phyloP scores from a whole-genome alignment of 2,888 invertebrate genomes.

The Drosophila testacea region DNA sequence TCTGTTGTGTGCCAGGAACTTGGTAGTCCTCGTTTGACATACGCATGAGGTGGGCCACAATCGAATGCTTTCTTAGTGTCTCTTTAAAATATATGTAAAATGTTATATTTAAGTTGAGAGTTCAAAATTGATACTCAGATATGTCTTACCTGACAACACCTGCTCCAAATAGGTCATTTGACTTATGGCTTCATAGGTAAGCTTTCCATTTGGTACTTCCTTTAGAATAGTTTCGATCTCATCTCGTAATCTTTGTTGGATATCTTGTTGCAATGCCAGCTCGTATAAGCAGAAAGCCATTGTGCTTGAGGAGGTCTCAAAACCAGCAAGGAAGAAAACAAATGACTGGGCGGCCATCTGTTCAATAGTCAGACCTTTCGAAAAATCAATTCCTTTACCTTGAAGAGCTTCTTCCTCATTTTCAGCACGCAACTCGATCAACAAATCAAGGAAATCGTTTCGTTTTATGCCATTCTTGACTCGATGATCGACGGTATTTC shows the following conservation, averaged over 20 bases:
- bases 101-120: not conserved
- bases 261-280: conserved; percentile 76
- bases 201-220: conserved; percentile 53
- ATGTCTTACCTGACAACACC: conserved; percentile 75
- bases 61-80: conserved; percentile 87
- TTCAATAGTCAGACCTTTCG: conserved; percentile 80
- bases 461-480: conserved; percentile 81
- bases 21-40: conserved; percentile 86
- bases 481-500: conserved; percentile 83
- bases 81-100: conserved; percentile 81
- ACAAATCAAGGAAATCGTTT: conserved; percentile 86
- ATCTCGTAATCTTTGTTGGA: conserved; percentile 65
- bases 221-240: conserved; percentile 71
- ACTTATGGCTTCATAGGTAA: conserved; percentile 72
- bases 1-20: conserved; percentile 85
- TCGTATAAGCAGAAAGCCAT: conserved; percentile 85
- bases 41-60: conserved; percentile 86
- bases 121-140: fast-evolving
- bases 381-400: conserved; percentile 58
- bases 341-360: conserved; percentile 87
- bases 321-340: conserved; percentile 86
- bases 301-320: conserved; percentile 86
- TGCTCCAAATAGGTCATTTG: conserved; percentile 80
- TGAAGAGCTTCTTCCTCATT: conserved; percentile 44
- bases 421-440: conserved; percentile 82